A percentile compares a stretch with the other conserved stretches of the same genome.
Evolutionary conservation across 1,140 invertebrate species (phyloP).

Genomic region (Drosophila arizonae): DNA sequence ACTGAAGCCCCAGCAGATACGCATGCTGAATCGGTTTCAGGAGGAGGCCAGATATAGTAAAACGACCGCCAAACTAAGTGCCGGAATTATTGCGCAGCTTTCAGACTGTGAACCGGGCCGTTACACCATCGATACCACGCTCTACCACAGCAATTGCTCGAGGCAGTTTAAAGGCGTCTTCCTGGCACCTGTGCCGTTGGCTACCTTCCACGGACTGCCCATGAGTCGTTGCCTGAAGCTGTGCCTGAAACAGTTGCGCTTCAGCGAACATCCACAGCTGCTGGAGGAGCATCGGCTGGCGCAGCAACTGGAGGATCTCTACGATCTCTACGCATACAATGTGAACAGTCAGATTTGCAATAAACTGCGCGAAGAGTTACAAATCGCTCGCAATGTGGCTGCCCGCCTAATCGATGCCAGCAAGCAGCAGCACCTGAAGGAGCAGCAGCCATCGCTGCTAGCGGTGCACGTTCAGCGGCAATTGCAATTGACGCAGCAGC

Average conservation of each 20-base stretch:
- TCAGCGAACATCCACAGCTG: constrained; percentile 81
- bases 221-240: constrained; percentile 79
- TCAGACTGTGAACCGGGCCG: neutral
- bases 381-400: constrained; percentile 73
- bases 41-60: constrained; percentile 47
- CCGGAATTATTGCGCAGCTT: constrained; percentile 36
- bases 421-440: constrained; percentile 10
- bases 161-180: constrained; percentile 66
- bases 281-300: constrained; percentile 82
- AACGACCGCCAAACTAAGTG: constrained; percentile 27
- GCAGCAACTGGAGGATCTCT: constrained; percentile 77
- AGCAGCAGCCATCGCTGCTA: neutral
- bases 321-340: constrained; percentile 71
- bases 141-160: constrained; percentile 57
- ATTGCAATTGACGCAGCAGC: constrained; percentile 66
- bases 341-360: constrained; percentile 50
- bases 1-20: constrained; percentile 31
- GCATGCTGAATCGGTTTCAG: constrained; percentile 70
- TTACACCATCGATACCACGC: constrained; percentile 32
- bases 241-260: constrained; percentile 75
- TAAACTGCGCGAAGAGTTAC: constrained; percentile 74
- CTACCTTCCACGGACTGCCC: constrained; percentile 50
- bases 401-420: constrained; percentile 47
- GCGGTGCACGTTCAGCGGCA: constrained; percentile 43
- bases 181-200: constrained; percentile 37